Conservation (phyloP, 2,888 invertebrate genomes). For the Carabus problematicus region DNA sequence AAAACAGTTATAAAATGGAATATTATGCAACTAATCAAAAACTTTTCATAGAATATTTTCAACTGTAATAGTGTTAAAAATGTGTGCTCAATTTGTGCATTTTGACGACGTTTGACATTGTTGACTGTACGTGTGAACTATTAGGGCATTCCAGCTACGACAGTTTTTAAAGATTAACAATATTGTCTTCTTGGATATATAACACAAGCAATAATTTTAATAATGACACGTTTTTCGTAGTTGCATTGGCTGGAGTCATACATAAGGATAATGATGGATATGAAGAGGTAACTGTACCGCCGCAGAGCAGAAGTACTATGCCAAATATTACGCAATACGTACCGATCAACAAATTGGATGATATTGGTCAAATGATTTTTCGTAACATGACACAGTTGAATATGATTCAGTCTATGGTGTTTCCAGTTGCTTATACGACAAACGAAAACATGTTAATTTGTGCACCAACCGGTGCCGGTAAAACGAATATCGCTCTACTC, state of each 20-base stretch:
- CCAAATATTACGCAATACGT: slow-evolving; percentile 44
- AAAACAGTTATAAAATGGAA: no score
- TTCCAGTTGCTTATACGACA: slow-evolving; percentile 91
- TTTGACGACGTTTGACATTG: no score
- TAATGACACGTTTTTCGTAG: background rate
- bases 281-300: slow-evolving; percentile 88
- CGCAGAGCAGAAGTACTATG: slow-evolving; percentile 67
- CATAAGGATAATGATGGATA: slow-evolving; percentile 76
- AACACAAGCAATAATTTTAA: background rate
- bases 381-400: slow-evolving; percentile 86
- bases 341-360: slow-evolving; percentile 58
- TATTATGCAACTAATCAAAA: no score
- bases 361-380: slow-evolving; percentile 90
- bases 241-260: slow-evolving; percentile 74
- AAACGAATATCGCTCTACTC: slow-evolving; percentile 97
- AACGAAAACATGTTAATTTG: slow-evolving; percentile 98
- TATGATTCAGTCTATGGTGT: slow-evolving; percentile 95
- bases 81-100: no score
- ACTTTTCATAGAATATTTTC: no score
- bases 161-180: background rate
- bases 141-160: no score
- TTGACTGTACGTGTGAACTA: no score
- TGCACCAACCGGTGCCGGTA: slow-evolving; percentile 99
- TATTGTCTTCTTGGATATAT: background rate
- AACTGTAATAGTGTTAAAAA: no score